These are phyloP conservation scores for Pachycephus smyrnensis DNA, from an alignment of 2,888 invertebrate genomes.

Conservation along the genomic window DNA sequence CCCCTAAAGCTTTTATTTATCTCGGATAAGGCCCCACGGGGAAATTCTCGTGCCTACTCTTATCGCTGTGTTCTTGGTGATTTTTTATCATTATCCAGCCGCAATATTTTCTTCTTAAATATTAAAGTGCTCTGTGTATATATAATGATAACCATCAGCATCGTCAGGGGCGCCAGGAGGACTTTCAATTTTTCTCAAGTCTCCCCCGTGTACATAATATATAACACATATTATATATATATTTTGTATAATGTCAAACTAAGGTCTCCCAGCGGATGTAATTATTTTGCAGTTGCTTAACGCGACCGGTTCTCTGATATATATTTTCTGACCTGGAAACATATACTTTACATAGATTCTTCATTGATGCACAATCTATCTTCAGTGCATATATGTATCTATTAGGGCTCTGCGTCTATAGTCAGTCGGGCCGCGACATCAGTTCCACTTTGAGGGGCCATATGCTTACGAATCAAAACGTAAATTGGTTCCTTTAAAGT, in stretches of 20 bases:
- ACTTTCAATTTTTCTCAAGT: not conserved
- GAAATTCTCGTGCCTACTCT: not conserved
- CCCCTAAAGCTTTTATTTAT: not conserved
- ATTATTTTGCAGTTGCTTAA: not conserved
- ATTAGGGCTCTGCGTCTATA: not conserved
- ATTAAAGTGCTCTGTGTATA: not conserved
- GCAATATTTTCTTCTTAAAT: not conserved
- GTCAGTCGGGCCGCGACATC: no score
- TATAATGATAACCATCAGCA: not conserved
- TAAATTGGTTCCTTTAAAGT: no score
- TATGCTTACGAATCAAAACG: no score
- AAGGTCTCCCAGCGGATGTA: not conserved
- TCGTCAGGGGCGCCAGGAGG: not conserved
- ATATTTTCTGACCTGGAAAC: slow-evolving; percentile 47
- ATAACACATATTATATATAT: no score
- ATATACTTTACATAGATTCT: not conserved
- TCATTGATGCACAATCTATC: not conserved
- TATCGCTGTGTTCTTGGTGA: not conserved
- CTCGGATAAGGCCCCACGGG: not conserved
- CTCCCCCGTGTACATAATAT: not conserved
- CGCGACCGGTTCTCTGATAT: not conserved
- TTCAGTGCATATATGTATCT: not conserved
- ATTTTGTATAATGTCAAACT: not conserved
- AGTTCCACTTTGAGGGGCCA: no score
- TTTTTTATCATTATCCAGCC: not conserved